Base-by-base conservation (phyloP, 2,888 invertebrate genomes). In the Sabatieria punctata region DNA sequence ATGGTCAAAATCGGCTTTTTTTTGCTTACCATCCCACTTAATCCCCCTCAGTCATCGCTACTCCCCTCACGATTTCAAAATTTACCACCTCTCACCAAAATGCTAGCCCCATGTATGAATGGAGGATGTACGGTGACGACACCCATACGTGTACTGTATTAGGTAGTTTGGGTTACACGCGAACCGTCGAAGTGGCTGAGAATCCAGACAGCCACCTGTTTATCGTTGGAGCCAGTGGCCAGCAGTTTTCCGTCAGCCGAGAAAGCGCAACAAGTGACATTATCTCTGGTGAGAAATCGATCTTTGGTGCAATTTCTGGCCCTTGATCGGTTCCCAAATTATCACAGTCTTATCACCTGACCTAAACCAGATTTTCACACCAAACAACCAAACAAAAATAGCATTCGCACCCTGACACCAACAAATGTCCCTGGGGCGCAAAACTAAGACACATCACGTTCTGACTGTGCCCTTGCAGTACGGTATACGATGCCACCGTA, bases 181-280 rank as follows among this genome's bases (percentile, higher is more conserved):
- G n/a, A n/a, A n/a, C n/a, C n/a, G n/a, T n/a, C n/a, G n/a, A n/a
- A n/a, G n/a, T 47, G 49, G 1, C 52, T 56, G 2, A 83, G 65
- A 54, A 80, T 77, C 84, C 84, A 85, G 48, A 82, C 70, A 45
- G 80, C 76, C 6, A 83, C 72, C 1, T 76, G 73, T 57, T 77
- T 78, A 65, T 86, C 86, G 65, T 83, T 84, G 1, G 84, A 85
- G 36, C 83, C 84, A 41, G 83, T 79, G 26, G 78, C 75, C 51
- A 83, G 63, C 47, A 78, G 69, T 13, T 72, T 66, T 43, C 74
- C 74, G 65, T 81, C 74, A 33, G 67, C 70, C 3, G 80, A 79
- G 57, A 85, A 78, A 25, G 77, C 75, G 54, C 80, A 75, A 57
- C 79, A 78, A 35, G 82, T 82, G n/a, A 85, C 79, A 65, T n/a